Evolutionary conservation across 2,113 vertebrate species (phyloP), one percentile per base, ranked within the genome.

Genomic region (Chloroceryle aenea): DNA sequence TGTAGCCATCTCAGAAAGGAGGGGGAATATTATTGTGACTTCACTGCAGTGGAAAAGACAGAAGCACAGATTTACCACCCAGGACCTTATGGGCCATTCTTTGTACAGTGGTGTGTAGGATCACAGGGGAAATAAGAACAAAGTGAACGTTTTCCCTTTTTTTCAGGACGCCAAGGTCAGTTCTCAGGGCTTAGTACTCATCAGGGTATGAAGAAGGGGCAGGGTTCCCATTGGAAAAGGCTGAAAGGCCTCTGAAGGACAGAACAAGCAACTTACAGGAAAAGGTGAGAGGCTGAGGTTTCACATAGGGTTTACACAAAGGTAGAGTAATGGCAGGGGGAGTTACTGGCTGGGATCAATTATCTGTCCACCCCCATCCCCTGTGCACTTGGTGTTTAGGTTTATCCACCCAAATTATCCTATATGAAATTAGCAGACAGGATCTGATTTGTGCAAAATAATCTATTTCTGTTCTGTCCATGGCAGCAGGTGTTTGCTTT

Each of bases 241-340:
- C 76, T 74, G 43, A 69, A 91, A 88, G 42, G 25, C 40, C 38
- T 76, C 50, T 71, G 34, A 95, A 93, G 48, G 45, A 19, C 13
- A 73, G 36, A 48, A 21, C 13, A 38, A 53, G 7, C 10, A 52
- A 58, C 27, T 64, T 82, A 3, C 0, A 22, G 62, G 27, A 53
- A 77, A 80, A 76, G 22, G 25, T 66, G 66, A 73, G 56, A 92
- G 9, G 69, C 43, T n/a, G 15, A 63, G 32, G 26, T 71, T 93
- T 75, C 56, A 22, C 32, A 5, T 4, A 1, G 56, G 8, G 3
- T 14, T 80, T 68, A 32, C 5, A 26, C 43, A 84, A 93, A 38
- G n/a, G 59, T 17, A 12, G 5, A 0, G 0, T 63, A 56, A 27
- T 19, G 20, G 14, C 7, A 40, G 43, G 23, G 17, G 9, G 27